phyloP scores from a whole-genome alignment of 2,888 invertebrate genomes.

The Sabellastarte sp. region DNA sequence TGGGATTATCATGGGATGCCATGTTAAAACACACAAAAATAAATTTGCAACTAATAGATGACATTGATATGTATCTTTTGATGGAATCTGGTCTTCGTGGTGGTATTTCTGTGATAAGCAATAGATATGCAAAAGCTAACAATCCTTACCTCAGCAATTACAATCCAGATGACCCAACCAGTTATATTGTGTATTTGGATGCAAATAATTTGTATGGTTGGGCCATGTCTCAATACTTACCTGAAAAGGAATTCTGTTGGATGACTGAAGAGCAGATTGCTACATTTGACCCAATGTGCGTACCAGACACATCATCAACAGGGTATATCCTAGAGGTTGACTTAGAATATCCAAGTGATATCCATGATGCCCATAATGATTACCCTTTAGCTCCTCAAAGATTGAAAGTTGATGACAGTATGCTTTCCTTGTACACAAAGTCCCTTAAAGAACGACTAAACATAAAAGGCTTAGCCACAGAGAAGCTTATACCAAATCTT shows the following conservation, averaged over 20 bases:
- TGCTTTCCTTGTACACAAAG: background rate
- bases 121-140: too few species aligned
- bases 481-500: background rate
- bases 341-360: background rate
- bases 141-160: too few species aligned
- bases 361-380: background rate
- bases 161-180: constrained; percentile 4
- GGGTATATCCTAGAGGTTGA: background rate
- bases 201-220: background rate
- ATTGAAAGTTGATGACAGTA: background rate
- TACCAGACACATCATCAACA: background rate
- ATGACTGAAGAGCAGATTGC: background rate
- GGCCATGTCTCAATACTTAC: background rate
- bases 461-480: background rate
- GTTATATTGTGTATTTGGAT: background rate
- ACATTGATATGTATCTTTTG: too few species aligned
- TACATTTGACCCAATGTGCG: background rate
- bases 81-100: too few species aligned
- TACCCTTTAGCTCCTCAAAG: background rate
- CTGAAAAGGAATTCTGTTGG: background rate
- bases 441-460: background rate
- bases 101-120: too few species aligned
- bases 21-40: too few species aligned
- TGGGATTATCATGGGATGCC: too few species aligned
- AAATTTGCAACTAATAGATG: too few species aligned